Conservation (phyloP, 2,888 invertebrate species). For the Sarcophaga rosellei region DNA sequence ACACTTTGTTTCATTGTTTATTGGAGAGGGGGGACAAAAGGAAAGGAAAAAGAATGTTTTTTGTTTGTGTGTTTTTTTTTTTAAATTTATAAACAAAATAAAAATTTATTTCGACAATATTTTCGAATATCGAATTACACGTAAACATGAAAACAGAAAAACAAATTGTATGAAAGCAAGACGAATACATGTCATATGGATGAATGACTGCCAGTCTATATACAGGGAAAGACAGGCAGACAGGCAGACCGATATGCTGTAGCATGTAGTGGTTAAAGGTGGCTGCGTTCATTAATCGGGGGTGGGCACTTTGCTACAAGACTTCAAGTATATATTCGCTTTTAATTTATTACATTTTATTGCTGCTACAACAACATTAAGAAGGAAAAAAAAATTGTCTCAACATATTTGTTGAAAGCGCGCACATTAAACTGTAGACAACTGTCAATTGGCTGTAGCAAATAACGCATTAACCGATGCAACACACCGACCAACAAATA, state of each 20-base stretch:
- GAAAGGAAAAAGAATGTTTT: not conserved
- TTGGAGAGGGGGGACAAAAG: conserved; percentile 1
- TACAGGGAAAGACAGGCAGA: no score
- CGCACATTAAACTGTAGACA: conserved; percentile 68
- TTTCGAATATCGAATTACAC: conserved; percentile 48
- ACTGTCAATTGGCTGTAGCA: conserved; percentile 74
- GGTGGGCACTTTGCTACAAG: conserved; percentile 56
- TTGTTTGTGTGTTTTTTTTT: not conserved
- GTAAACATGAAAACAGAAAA: not conserved
- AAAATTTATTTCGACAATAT: conserved; percentile 34
- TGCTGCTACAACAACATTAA: conserved; percentile 31
- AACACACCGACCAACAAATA: not conserved
- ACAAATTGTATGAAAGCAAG: conserved; percentile 9
- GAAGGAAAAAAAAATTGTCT: conserved; percentile 44
- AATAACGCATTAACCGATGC: conserved; percentile 75
- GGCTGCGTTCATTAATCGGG: conserved; percentile 58
- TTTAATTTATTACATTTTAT: conserved; percentile 31
- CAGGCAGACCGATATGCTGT: no score
- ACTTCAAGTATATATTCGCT: conserved; percentile 19
- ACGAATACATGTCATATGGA: conserved; percentile 51
- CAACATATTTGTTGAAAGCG: conserved; percentile 58
- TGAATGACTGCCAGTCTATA: conserved; percentile 14
- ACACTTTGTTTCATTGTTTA: conserved; percentile 20
- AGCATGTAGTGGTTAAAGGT: conserved; percentile 46
- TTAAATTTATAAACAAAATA: conserved; percentile 41